Percentiles rank a stretch among this genome's conserved stretches.
Evolutionary conservation across 2,113 vertebrate species (phyloP).

Genomic region (Lasiurus cinereus): DNA sequence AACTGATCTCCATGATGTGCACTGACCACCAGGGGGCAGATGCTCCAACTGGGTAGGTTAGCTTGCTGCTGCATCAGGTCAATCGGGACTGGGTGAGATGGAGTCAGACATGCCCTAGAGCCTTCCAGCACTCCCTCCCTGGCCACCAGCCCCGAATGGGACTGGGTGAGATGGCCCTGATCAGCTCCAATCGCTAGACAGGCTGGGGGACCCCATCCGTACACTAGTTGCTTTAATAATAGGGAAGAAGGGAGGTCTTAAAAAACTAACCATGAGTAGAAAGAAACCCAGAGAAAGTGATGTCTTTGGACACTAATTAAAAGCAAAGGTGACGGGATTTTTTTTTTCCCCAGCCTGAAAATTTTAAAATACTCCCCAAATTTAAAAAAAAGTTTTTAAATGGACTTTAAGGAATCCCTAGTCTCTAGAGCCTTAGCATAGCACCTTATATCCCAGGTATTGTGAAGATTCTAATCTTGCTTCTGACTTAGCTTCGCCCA

Average conservation of each 20-base stretch:
- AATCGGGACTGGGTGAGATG: too few species aligned
- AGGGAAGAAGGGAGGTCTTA: not conserved
- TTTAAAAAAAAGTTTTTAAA: not conserved
- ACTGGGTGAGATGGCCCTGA: too few species aligned
- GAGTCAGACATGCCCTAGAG: too few species aligned
- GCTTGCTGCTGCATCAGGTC: too few species aligned
- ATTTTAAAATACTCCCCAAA: constrained; percentile 59
- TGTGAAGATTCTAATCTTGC: constrained; percentile 1
- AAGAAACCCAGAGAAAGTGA: constrained; percentile 48
- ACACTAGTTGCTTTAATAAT: too few species aligned
- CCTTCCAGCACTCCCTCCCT: too few species aligned
- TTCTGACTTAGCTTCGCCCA: constrained; percentile 25
- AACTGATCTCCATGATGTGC: too few species aligned
- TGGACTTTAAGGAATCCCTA: not conserved
- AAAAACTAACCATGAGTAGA: constrained; percentile 52
- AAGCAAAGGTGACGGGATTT: not conserved
- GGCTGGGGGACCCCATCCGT: too few species aligned
- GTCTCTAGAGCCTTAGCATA: not conserved
- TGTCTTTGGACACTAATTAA: constrained; percentile 34
- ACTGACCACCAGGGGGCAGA: too few species aligned
- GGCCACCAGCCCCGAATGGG: too few species aligned
- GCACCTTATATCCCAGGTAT: not conserved
- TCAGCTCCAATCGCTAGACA: too few species aligned
- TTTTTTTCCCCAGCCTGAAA: not conserved
- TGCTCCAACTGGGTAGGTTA: too few species aligned